A percentile compares a stretch with the other conserved stretches of the same genome.
phyloP scores from a whole-genome alignment of 2,797 vertebrate genomes.

The Epinephelus coioides region DNA sequence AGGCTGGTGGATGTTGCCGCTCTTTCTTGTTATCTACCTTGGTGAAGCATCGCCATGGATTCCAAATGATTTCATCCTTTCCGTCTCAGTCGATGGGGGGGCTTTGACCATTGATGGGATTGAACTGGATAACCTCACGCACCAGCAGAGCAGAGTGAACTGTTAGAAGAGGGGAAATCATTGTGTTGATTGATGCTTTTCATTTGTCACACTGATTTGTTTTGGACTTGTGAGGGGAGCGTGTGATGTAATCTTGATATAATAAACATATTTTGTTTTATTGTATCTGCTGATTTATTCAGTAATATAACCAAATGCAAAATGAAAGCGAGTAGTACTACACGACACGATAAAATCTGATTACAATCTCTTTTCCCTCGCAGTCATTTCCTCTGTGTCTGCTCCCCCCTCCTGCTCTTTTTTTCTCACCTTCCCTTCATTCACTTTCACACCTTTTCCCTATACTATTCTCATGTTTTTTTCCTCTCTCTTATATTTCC shows the following conservation, averaged over 20 bases:
- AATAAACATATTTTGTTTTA: constrained; percentile 19
- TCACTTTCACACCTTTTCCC: constrained; percentile 25
- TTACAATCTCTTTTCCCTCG: constrained; percentile 5
- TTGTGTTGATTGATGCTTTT: constrained; percentile 71
- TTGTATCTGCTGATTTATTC: constrained; percentile 23
- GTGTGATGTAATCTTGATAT: constrained; percentile 45
- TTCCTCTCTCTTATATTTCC: constrained; percentile 29
- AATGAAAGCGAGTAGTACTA: constrained; percentile 1
- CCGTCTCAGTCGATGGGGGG: constrained; percentile 36
- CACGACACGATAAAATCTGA: constrained; percentile 8
- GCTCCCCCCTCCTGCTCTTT: background rate
- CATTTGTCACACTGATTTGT: constrained; percentile 67
- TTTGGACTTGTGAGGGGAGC: constrained; percentile 39
- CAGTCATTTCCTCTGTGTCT: constrained; percentile 13
- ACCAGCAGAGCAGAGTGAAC: constrained; percentile 34
- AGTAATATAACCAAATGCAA: constrained; percentile 3
- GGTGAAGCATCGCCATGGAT: constrained; percentile 47
- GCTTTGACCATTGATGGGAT: constrained; percentile 53
- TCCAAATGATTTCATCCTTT: constrained; percentile 56
- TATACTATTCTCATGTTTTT: constrained; percentile 29
- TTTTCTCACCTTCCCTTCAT: constrained; percentile 32
- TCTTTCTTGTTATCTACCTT: constrained; percentile 42
- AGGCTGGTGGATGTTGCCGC: constrained; percentile 30
- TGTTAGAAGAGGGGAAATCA: constrained; percentile 53
- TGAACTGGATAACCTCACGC: constrained; percentile 65